Conservation (phyloP, 2,113 vertebrate species). For the Tragelaphus imberbis region DNA sequence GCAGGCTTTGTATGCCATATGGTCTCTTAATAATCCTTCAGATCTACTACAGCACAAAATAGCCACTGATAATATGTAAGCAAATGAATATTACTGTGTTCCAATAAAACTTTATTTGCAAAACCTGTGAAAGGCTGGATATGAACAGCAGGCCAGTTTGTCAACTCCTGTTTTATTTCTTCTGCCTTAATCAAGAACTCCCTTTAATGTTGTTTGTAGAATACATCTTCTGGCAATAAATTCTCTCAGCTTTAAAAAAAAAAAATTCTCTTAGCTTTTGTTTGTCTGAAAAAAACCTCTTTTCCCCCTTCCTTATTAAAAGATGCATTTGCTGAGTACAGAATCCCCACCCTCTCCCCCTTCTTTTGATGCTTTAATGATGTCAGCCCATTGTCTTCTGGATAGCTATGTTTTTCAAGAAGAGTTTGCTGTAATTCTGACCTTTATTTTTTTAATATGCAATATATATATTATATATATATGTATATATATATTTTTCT, state of each 20-base stretch:
- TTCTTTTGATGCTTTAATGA: neutral
- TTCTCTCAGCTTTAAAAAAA: neutral
- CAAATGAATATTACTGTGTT: neutral
- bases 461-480: neutral
- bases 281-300: neutral
- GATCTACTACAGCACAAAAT: neutral
- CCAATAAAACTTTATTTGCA: neutral
- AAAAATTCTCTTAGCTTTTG: neutral
- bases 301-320: neutral
- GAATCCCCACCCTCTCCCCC: neutral
- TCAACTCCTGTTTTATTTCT: neutral
- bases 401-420: neutral
- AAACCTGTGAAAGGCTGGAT: neutral
- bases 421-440: neutral
- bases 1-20: neutral
- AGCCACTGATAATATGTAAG: neutral
- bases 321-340: neutral
- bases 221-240: neutral
- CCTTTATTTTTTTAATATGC: neutral
- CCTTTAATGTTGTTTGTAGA: neutral
- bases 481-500: neutral
- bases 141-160: neutral
- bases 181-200: neutral
- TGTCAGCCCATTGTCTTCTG: neutral
- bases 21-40: neutral